Evolutionary conservation across 2,113 vertebrate species (phyloP), one percentile per base, ranked within the genome.

Genomic region (Microcebus ravelobensis): DNA sequence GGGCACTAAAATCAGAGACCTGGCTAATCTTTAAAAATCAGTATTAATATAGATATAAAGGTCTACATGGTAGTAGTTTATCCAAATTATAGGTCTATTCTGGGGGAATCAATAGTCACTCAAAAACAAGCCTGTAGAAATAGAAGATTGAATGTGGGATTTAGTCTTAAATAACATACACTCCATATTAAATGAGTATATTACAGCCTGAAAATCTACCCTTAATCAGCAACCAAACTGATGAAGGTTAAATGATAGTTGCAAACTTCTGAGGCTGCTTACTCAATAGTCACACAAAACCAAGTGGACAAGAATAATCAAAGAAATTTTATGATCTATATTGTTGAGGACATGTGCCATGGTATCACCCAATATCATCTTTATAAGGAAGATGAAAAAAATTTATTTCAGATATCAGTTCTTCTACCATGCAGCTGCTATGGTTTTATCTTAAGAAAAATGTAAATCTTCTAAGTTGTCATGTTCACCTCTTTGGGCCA

Each of bases 371-470:
- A 67, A 77, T 12, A 31, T 71, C 50, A 76, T 39, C 59, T 93
- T 71, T 76, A 50, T 61, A 83, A 87, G 45, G 12, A 95, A 39
- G 48, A 70, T 8, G 17, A 57, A 84, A 73, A 57, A 87, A 50
- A 20, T 34, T 45, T 52, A 50, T 67, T 81, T 74, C 57, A 61
- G 77, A 87, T 94, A 8, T 67, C 31, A 85, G 6, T 31, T 48
- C 50, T 96, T 89, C 31, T 81, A 71, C 34, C 11, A 61, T 71
- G 55, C 15, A 84, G 50, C n/a, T 84, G n/a, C 34, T 29, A 57
- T 34, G 20, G 39, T 86, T 91, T 90, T 65, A 20, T 84, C 39
- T 59, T 90, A 31, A 59, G 45, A 87, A 91, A 92, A 94, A 61
- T 42, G 27, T 31, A 45, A n/a, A 1, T 77, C 68, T 61, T 55